Evolutionary conservation across 2,113 vertebrate genomes (phyloP).

Genomic region (Vanacampus margaritifer): DNA sequence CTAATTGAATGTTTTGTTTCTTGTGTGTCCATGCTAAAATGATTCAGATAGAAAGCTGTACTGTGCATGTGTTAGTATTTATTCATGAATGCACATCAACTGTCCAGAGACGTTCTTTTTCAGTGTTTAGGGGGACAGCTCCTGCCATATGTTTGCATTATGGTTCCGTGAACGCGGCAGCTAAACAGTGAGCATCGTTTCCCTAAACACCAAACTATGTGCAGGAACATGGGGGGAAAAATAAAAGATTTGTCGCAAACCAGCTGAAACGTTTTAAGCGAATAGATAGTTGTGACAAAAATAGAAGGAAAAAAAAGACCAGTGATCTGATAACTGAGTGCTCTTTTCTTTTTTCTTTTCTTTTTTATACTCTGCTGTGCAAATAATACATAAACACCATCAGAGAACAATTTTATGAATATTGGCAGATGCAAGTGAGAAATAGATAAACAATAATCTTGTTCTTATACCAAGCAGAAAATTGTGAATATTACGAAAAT

Average conservation of each 20-base stretch:
- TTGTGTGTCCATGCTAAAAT: background rate
- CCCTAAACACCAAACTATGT: conserved; percentile 46
- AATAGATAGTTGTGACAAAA: conserved; percentile 26
- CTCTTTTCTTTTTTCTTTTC: too few species aligned
- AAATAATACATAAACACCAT: conserved; percentile 5
- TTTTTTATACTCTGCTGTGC: background rate
- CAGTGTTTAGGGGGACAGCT: conserved; percentile 29
- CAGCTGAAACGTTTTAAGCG: conserved; percentile 17
- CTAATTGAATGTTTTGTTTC: conserved; percentile 16
- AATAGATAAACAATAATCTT: conserved; percentile 23
- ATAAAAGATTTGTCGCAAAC: conserved; percentile 47
- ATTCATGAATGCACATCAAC: conserved; percentile 16
- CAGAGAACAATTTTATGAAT: conserved; percentile 18
- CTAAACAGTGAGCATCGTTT: conserved; percentile 11
- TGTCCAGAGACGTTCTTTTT: conserved; percentile 31
- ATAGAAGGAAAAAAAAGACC: background rate
- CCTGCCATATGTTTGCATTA: conserved; percentile 36
- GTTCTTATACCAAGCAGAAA: background rate
- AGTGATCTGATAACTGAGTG: background rate
- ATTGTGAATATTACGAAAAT: too few species aligned
- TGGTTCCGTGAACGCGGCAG: conserved; percentile 31
- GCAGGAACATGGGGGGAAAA: conserved; percentile 52
- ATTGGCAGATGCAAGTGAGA: conserved; percentile 12
- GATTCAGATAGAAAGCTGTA: background rate
- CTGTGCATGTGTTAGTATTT: conserved; percentile 12